Evolutionary conservation across 35 echinoderm and acorn worm species (phyloP).

Genomic region (Patiria miniata): DNA sequence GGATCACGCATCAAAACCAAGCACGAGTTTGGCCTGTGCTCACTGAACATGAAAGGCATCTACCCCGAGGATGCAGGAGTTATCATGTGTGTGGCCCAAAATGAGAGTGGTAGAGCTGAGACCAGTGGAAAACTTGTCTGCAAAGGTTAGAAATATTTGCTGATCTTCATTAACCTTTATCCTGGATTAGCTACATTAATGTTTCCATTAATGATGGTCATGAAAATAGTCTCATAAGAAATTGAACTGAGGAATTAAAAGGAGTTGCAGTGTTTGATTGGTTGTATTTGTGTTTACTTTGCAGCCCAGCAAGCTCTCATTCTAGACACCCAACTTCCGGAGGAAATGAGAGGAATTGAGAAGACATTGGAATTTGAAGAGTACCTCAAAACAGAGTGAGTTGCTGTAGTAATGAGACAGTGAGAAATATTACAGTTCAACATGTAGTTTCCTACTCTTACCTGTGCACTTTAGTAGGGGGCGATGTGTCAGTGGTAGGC

Average conservation of each 20-base stretch:
- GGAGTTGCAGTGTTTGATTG: too few relatives aligned
- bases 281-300: neutral
- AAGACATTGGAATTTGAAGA: conserved; percentile 94
- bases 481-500: too few relatives aligned
- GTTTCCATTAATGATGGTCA: too few relatives aligned
- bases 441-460: too few relatives aligned
- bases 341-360: conserved; percentile 99
- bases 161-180: too few relatives aligned
- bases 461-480: too few relatives aligned
- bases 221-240: too few relatives aligned
- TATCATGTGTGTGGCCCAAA: conserved; percentile 71
- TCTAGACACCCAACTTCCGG: conserved; percentile 88
- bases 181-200: too few relatives aligned
- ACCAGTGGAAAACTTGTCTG: conserved; percentile 77
- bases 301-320: conserved; percentile 84
- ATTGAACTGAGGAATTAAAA: too few relatives aligned
- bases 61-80: conserved; percentile 89
- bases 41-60: conserved; percentile 75
- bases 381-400: conserved; percentile 55
- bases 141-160: conserved; percentile 48
- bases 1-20: conserved; percentile 78
- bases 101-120: conserved; percentile 66
- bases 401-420: neutral
- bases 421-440: too few relatives aligned
- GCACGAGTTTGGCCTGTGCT: conserved; percentile 84